Percentiles rank a stretch among this genome's conserved stretches.
These are phyloP conservation scores for Capricornis sumatraensis DNA, from an alignment of 2,113 vertebrate genomes.

Conservation along the genomic window DNA sequence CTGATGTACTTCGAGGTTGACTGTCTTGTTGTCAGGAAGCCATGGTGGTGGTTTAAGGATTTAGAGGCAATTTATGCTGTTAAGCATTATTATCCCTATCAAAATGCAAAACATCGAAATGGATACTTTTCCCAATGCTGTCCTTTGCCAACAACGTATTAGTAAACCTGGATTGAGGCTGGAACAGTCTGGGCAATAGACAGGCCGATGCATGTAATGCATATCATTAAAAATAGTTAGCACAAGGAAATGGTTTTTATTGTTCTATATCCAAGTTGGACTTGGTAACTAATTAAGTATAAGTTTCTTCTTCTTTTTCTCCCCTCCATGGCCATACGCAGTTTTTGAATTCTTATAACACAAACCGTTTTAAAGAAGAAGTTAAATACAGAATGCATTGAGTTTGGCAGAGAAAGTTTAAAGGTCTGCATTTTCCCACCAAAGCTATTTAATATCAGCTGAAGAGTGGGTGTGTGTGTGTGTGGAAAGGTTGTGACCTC, in stretches of 20 bases:
- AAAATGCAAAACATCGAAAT: slow-evolving; percentile 59
- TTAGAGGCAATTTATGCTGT: not conserved
- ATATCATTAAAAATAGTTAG: slow-evolving; percentile 73
- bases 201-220: slow-evolving; percentile 72
- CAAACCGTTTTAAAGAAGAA: slow-evolving; percentile 81
- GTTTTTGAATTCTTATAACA: slow-evolving; percentile 83
- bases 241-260: slow-evolving; percentile 79
- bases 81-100: slow-evolving; percentile 20
- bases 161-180: slow-evolving; percentile 55
- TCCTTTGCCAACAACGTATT: slow-evolving; percentile 62
- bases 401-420: slow-evolving; percentile 84
- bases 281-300: slow-evolving; percentile 78
- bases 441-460: slow-evolving; percentile 86
- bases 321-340: slow-evolving; percentile 72
- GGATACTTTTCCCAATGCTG: slow-evolving; percentile 54
- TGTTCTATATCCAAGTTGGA: slow-evolving; percentile 67
- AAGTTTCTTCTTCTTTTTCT: slow-evolving; percentile 65
- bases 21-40: not conserved
- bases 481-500: slow-evolving; percentile 85
- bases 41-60: not conserved
- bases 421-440: slow-evolving; percentile 92
- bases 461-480: slow-evolving; percentile 84
- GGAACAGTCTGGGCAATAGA: slow-evolving; percentile 56
- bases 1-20: not conserved
- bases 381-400: slow-evolving; percentile 84